Conservation (phyloP, 1,140 invertebrate genomes). For the Agraylea sexmaculata region DNA sequence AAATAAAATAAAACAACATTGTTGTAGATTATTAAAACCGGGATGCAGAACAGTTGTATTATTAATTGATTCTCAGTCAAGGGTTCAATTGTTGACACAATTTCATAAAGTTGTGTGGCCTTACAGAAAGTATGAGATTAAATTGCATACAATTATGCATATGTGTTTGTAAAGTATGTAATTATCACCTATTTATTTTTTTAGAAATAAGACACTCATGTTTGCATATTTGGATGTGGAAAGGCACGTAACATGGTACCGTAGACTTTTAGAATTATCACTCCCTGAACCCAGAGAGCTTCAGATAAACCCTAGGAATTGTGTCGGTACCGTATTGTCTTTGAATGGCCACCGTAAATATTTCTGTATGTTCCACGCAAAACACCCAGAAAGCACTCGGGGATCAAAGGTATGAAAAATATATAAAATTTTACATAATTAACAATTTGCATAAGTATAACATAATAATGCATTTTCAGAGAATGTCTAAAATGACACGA, state of each 20-base stretch:
- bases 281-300: slow-evolving; percentile 69
- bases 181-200: slow-evolving; percentile 21
- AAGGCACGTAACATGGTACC: slow-evolving; percentile 86
- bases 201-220: slow-evolving; percentile 77
- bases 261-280: slow-evolving; percentile 72
- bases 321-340: slow-evolving; percentile 91
- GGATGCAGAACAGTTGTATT: slow-evolving; percentile 89
- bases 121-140: slow-evolving; percentile 75
- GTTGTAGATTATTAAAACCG: slow-evolving; percentile 66
- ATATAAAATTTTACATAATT: slow-evolving; percentile 2
- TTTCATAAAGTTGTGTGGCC: slow-evolving; percentile 93
- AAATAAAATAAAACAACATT: slow-evolving; percentile 2
- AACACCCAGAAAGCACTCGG: slow-evolving; percentile 52
- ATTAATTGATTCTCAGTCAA: slow-evolving; percentile 78
- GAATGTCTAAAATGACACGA: slow-evolving; percentile 53
- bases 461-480: too few relatives aligned
- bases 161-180: too few relatives aligned
- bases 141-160: too few relatives aligned
- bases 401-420: slow-evolving; percentile 46
- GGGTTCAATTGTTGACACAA: slow-evolving; percentile 72
- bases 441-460: slow-evolving; percentile 5
- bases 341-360: slow-evolving; percentile 94
- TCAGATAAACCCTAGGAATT: slow-evolving; percentile 91
- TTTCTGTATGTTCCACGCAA: slow-evolving; percentile 97
- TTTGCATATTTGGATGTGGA: slow-evolving; percentile 90